Evolutionary conservation across 1,140 invertebrate genomes (phyloP).

Genomic region (Daktulosphaira vitifoliae): DNA sequence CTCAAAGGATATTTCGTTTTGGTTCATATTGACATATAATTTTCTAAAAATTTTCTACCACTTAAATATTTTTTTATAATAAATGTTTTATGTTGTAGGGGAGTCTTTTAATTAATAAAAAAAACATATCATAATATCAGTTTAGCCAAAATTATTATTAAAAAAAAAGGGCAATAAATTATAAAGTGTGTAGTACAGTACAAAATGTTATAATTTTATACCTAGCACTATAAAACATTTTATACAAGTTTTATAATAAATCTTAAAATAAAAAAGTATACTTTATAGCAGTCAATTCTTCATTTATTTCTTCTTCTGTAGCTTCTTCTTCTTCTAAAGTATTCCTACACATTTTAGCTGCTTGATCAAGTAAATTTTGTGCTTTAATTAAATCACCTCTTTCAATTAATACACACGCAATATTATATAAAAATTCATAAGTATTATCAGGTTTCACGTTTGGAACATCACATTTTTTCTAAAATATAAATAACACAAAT

Average conservation of each 20-base stretch:
- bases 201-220: too few species aligned
- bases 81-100: too few species aligned
- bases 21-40: too few species aligned
- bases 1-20: too few species aligned
- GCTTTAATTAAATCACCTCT: slow-evolving; percentile 64
- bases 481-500: slow-evolving; percentile 34
- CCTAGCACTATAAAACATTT: neutral
- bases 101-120: too few species aligned
- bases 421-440: slow-evolving; percentile 87
- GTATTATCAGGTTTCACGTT: slow-evolving; percentile 48
- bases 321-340: slow-evolving; percentile 78
- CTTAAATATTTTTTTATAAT: too few species aligned
- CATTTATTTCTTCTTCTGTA: slow-evolving; percentile 76
- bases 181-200: too few species aligned
- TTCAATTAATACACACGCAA: slow-evolving; percentile 69
- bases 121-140: too few species aligned
- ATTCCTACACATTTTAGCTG: slow-evolving; percentile 75
- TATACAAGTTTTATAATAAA: neutral
- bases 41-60: too few species aligned
- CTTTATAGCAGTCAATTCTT: slow-evolving; percentile 82
- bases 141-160: too few species aligned
- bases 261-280: slow-evolving; percentile 42
- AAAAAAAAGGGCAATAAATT: too few species aligned
- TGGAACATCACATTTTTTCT: slow-evolving; percentile 39
- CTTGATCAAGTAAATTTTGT: slow-evolving; percentile 66